A percentile compares a stretch with the other conserved stretches of the same genome.
Conservation (phyloP, 2,888 invertebrate genomes). For the Sarcophaga carnaria region DNA sequence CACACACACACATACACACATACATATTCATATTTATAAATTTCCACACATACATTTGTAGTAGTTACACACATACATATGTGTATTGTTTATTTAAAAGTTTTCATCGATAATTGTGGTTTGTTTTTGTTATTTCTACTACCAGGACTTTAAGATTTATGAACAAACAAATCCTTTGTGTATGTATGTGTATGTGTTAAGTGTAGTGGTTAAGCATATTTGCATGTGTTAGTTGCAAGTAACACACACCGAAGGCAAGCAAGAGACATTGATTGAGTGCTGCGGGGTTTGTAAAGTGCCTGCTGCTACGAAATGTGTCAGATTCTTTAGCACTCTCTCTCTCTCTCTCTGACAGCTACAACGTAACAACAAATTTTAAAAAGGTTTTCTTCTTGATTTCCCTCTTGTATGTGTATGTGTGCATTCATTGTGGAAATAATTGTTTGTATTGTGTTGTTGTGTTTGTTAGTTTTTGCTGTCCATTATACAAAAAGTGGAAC, state of each 20-base stretch:
- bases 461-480: background rate
- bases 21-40: background rate
- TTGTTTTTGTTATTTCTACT: slow-evolving; percentile 37
- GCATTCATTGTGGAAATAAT: slow-evolving; percentile 27
- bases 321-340: slow-evolving; percentile 38
- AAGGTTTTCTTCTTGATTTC: slow-evolving; percentile 22
- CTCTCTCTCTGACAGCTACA: slow-evolving; percentile 60
- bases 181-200: background rate
- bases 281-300: slow-evolving; percentile 37
- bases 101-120: slow-evolving; percentile 50
- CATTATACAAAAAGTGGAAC: background rate
- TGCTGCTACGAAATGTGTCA: slow-evolving; percentile 35
- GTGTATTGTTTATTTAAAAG: too few relatives aligned
- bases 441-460: background rate
- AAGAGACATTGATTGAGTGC: slow-evolving; percentile 64
- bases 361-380: slow-evolving; percentile 35
- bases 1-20: background rate
- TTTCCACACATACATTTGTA: background rate
- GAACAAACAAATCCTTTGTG: background rate
- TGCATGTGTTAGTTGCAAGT: background rate
- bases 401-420: background rate
- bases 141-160: slow-evolving; percentile 46
- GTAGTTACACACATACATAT: too few relatives aligned
- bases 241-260: background rate
- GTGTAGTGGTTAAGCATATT: background rate